phyloP scores from a whole-genome alignment of 2,888 invertebrate species.

The Blera fallax region DNA sequence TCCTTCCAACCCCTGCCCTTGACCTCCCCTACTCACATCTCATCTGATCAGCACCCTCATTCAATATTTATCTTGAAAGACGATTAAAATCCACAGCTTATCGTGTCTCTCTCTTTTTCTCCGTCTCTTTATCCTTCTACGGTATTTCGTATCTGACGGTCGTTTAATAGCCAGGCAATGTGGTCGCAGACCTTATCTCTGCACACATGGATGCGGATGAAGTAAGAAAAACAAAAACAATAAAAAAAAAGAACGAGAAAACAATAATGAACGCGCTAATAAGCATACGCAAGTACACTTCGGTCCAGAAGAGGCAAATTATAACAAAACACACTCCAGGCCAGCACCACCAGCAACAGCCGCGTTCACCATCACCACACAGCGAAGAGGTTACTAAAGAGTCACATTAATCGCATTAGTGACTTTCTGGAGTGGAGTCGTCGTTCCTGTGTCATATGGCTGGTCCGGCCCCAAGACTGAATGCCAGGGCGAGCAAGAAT shows the following conservation, averaged over 20 bases:
- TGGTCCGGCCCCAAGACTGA: not conserved
- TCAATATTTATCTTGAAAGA: constrained; percentile 65
- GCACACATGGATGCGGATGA: constrained; percentile 47
- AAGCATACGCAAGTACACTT: constrained; percentile 43
- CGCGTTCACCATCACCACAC: constrained; percentile 14
- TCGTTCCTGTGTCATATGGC: constrained; percentile 60
- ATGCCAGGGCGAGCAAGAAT: constrained; percentile 11
- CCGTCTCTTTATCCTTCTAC: constrained; percentile 23
- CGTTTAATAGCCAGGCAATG: constrained; percentile 56
- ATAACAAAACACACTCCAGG: constrained; percentile 41
- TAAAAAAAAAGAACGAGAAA: constrained; percentile 20
- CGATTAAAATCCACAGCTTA: constrained; percentile 70
- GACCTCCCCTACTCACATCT: not conserved
- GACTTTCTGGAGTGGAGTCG: constrained; percentile 44
- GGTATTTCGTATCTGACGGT: constrained; percentile 42
- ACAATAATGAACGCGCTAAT: constrained; percentile 64
- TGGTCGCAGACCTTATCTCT: constrained; percentile 43
- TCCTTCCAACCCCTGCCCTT: not conserved
- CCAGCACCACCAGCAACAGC: constrained; percentile 32
- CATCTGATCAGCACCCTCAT: constrained; percentile 31
- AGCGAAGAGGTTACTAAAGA: constrained; percentile 38
- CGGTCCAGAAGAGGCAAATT: constrained; percentile 42
- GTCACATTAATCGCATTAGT: constrained; percentile 71
- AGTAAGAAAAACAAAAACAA: constrained; percentile 41
- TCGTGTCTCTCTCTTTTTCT: constrained; percentile 18